Evolutionary conservation across 2,113 vertebrate genomes (phyloP).

Genomic region (Capreolus pygargus): DNA sequence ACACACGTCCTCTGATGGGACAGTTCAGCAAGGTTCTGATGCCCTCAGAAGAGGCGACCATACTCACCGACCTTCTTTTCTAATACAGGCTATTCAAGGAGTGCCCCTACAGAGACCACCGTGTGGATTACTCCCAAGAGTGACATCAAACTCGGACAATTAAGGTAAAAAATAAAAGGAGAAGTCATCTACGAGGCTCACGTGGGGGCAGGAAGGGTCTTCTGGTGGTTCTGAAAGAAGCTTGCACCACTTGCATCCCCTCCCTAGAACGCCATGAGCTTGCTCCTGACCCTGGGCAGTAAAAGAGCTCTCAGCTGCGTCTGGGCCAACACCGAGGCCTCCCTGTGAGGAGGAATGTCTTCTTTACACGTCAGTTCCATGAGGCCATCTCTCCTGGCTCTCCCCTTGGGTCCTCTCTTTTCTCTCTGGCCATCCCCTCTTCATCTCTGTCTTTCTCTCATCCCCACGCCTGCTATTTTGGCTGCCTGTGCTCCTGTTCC

Average conservation of each 20-base stretch:
- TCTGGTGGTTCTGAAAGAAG: background rate
- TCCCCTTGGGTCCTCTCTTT: fast-evolving
- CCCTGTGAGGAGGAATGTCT: fast-evolving
- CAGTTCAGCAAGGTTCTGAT: background rate
- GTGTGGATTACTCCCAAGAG: background rate
- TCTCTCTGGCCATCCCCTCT: background rate
- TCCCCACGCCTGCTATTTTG: background rate
- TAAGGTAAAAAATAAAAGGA: background rate
- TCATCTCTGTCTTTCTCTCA: background rate
- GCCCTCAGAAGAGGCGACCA: background rate
- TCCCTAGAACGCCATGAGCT: background rate
- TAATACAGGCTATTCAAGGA: background rate
- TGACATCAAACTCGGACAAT: background rate
- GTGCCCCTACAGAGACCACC: background rate
- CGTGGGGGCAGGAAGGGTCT: background rate
- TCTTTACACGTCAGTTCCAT: too few relatives aligned
- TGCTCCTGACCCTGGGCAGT: background rate
- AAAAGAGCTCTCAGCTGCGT: background rate
- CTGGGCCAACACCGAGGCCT: fast-evolving
- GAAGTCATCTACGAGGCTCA: background rate
- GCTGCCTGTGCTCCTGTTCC: background rate
- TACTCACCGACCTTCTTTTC: background rate
- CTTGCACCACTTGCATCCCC: fast-evolving
- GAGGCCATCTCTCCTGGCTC: background rate
- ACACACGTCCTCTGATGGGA: fast-evolving